These are phyloP conservation scores for Phyllotreta cruciferae DNA, from an alignment of 2,888 invertebrate species.

Conservation along the genomic window DNA sequence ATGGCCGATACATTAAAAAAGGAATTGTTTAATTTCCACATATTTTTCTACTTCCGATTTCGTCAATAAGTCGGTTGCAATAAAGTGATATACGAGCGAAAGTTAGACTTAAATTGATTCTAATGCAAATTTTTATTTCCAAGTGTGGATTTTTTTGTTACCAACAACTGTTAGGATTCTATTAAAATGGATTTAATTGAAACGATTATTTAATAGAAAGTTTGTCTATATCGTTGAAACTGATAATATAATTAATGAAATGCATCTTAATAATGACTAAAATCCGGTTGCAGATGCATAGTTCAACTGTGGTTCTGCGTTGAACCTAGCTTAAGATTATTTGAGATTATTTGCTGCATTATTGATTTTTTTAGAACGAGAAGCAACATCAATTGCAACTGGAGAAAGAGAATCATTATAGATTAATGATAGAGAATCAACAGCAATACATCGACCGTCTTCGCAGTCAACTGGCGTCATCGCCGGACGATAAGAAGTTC, in stretches of 20 bases:
- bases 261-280: neutral
- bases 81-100: slow-evolving; percentile 12
- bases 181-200: too few species aligned
- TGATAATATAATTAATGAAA: neutral
- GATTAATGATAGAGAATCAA: slow-evolving; percentile 89
- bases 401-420: slow-evolving; percentile 83
- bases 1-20: neutral
- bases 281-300: too few species aligned
- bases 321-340: too few species aligned
- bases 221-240: neutral
- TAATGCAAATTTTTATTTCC: slow-evolving; percentile 9
- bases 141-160: neutral
- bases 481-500: slow-evolving; percentile 60
- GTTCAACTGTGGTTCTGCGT: too few species aligned
- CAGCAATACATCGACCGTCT: slow-evolving; percentile 81
- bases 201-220: neutral
- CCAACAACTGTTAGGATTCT: too few species aligned
- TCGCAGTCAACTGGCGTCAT: slow-evolving; percentile 69
- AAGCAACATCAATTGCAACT: slow-evolving; percentile 84
- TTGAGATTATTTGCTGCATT: too few species aligned
- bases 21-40: neutral
- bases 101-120: neutral
- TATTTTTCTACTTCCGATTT: slow-evolving; percentile 6
- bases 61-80: slow-evolving; percentile 5
- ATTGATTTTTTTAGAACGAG: slow-evolving; percentile 76